Conservation (phyloP, 2,113 vertebrate species). For the Sigmodon hispidus region DNA sequence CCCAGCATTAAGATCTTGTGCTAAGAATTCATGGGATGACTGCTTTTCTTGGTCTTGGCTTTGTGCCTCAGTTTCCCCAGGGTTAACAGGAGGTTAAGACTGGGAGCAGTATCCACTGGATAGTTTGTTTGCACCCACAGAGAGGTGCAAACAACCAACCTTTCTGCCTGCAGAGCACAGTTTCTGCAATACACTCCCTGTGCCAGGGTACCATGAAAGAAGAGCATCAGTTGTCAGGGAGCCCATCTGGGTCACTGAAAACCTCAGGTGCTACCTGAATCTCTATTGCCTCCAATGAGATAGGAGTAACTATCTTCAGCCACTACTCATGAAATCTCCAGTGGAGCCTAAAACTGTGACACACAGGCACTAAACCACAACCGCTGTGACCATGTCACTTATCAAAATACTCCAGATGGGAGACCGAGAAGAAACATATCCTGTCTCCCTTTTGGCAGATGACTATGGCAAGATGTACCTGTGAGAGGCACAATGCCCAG, state of each 20-base stretch:
- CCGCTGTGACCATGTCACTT: accelerated
- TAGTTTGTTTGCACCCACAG: accelerated
- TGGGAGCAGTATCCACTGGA: not conserved
- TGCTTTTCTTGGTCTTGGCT: not conserved
- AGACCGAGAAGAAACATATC: not conserved
- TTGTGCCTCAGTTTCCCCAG: not conserved
- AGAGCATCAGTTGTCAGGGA: not conserved
- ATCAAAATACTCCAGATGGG: not conserved
- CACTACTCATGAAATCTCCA: accelerated
- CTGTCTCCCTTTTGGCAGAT: not conserved
- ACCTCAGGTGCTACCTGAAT: not conserved
- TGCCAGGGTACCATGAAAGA: accelerated
- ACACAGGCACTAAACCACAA: not conserved
- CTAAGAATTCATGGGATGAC: not conserved
- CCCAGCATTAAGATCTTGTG: not conserved
- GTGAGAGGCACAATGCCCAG: not conserved
- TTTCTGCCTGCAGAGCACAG: accelerated
- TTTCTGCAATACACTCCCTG: not conserved
- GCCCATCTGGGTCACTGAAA: not conserved
- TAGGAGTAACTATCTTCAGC: not conserved
- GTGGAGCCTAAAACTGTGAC: accelerated
- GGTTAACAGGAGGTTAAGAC: not conserved
- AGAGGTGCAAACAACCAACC: accelerated
- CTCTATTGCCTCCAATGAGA: not conserved
- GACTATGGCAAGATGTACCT: accelerated